phyloP scores from a whole-genome alignment of 2,113 vertebrate species.

The Ceuthmochares aereus region DNA sequence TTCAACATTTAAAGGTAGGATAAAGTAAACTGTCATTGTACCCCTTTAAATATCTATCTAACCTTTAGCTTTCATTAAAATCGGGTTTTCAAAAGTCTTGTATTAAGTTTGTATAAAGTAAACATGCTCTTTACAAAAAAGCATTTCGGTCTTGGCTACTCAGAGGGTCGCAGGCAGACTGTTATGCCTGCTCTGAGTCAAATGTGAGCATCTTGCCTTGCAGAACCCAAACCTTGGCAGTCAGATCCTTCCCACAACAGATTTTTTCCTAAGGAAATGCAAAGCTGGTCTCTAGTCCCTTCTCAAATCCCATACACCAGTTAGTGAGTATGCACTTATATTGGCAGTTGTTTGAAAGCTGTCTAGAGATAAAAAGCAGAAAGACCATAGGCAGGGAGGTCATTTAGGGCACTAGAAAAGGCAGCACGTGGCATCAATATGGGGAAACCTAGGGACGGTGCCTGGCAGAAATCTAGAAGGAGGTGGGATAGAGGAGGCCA shows the following conservation, averaged over 20 bases:
- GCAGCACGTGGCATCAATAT: not conserved
- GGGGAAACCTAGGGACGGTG: not conserved
- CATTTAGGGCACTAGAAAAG: not conserved
- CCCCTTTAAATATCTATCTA: not conserved
- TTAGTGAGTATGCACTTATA: not conserved
- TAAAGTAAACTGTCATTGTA: not conserved
- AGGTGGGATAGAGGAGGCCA: accelerated
- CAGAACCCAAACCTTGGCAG: not conserved
- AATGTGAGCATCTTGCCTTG: accelerated
- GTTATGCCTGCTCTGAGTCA: not conserved
- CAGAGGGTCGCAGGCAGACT: not conserved
- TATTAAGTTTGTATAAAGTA: not conserved
- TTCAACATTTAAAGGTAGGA: slow-evolving; percentile 23
- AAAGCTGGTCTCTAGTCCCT: not conserved
- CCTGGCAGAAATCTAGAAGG: not conserved
- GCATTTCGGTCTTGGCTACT: not conserved
- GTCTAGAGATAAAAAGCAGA: not conserved
- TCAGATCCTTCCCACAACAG: not conserved
- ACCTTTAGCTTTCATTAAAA: slow-evolving; percentile 11
- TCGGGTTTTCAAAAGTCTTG: not conserved
- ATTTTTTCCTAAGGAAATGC: not conserved
- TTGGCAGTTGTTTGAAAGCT: accelerated
- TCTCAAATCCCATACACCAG: not conserved
- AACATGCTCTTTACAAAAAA: not conserved
- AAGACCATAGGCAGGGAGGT: not conserved